Base-by-base conservation (phyloP, 2,113 vertebrate genomes). In the Nansenia antarctica region DNA sequence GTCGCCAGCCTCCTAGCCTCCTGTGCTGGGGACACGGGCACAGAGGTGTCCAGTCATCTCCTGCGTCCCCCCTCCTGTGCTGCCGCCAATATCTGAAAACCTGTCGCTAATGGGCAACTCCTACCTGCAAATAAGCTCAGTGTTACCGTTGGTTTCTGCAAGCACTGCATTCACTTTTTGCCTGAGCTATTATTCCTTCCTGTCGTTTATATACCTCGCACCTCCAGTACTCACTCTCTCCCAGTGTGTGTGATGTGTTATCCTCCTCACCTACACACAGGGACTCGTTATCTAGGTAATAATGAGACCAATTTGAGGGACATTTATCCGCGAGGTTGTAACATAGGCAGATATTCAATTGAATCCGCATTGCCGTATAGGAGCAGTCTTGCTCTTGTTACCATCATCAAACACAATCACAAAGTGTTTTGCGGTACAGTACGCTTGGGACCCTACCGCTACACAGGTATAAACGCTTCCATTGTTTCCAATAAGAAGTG, bases 231-330 rank as follows among this genome's bases (percentile, higher is more conserved):
- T 54, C 30, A 18, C 6, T 31, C 6, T 65, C 29, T 35, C 4
- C 45, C 31, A 18, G 49, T 1, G 20, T 52, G 45, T 39, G 18
- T 58, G 70, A 60, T 30, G 62, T 15, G 47, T 45, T 61, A 70
- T 52, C 62, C 70, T 72, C 14, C 35, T 52, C 42, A 22, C 14
- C 66, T 62, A 57, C 47, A 30, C 70, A 39, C 31, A 60, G 58
- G 72, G 62, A 66, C 72, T 76, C 22, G 39, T 87, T 82, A 82
- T 79, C 82, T 77, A 79, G 77, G 73, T 83, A 80, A 77, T 83
- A 83, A 85, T 77, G 73, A 80, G 62, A 60, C 84, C 84, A 45
- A 60, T 77, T 64, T 58, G 31, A 55, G 62, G 62, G 67, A 69
- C 31, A 65, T 57, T 72, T 80, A 69, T 52, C 69, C 35, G 66